Evolutionary conservation across 2,888 invertebrate species (phyloP), one percentile per base, ranked within the genome.

Genomic region (Operophtera brumata): DNA sequence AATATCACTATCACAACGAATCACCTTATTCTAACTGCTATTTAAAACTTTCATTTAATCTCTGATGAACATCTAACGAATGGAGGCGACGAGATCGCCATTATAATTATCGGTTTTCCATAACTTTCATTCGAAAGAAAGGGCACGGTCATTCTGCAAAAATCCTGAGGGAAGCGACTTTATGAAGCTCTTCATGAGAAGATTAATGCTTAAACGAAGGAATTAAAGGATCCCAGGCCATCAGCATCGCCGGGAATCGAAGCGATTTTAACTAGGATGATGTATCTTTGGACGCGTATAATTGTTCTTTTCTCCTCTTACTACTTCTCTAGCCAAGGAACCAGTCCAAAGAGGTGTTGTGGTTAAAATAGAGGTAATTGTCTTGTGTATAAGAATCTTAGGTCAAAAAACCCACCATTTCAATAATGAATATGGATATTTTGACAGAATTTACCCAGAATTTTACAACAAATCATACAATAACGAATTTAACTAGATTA

Each of bases 161-260:
- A 73, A 71, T 71, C 72, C 61, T 66, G 47, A 47, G 65, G 58
- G 61, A 62, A 66, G 61, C 50, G 61, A 67, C 55, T 72, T 75
- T 73, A 75, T 67, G 67, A 67, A 65, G 47, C 58, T 68, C 68
- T 76, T 80, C 75, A 75, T 69, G 73, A 70, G 64, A 64, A 73
- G 78, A 80, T 81, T 80, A 80, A 75, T 73, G 68, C 54, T 71
- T 69, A 71, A 77, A 73, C 71, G 75, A 67, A 74, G 71, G 77
- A 72, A 78, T 81, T 78, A 78, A 73, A 76, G 61, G 70, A 73
- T 74, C 73, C 66, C 50, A 49, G 43, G 43, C 54, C 52, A 70
- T 20, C 20, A 20, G 20, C 20, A 20, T 69, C 60, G 57, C 46
- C 51, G 65, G 20, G 47, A 42, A 43, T 43, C 39, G 14, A 42